A percentile compares a stretch with the other conserved stretches of the same genome.
Conservation (phyloP, 2,888 invertebrate species). For the Morinoia aosen region DNA sequence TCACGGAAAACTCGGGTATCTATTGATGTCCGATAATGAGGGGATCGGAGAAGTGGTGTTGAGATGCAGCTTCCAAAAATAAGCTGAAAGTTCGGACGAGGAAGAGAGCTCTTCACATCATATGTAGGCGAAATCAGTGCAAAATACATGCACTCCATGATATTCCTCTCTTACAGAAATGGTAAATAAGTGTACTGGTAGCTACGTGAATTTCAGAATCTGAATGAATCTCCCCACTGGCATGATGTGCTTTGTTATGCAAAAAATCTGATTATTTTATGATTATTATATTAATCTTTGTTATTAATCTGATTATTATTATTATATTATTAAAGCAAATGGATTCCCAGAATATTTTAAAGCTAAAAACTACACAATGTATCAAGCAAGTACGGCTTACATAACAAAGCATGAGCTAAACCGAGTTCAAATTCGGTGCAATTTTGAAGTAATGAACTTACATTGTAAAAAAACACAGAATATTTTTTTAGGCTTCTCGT, state of each 20-base stretch:
- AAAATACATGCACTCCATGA: neutral
- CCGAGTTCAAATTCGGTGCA: too few species aligned
- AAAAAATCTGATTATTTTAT: neutral
- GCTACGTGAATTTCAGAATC: too few species aligned
- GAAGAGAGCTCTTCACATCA: neutral
- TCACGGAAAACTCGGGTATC: neutral
- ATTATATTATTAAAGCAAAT: neutral
- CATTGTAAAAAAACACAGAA: neutral
- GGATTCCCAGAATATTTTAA: too few species aligned
- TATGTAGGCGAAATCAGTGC: neutral
- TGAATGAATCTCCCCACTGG: neutral
- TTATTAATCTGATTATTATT: too few species aligned
- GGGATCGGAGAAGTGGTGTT: neutral
- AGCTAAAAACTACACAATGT: too few species aligned
- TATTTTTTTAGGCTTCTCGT: neutral
- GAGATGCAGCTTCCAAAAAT: neutral
- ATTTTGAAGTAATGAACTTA: neutral
- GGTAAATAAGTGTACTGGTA: too few species aligned
- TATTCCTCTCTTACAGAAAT: too few species aligned
- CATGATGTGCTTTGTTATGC: neutral
- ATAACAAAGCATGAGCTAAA: too few species aligned
- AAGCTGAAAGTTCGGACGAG: neutral
- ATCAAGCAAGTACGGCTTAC: too few species aligned
- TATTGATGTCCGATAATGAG: neutral
- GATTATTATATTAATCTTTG: too few species aligned